These are phyloP conservation scores for Zingel zingel DNA, from an alignment of 2,113 vertebrate species.

Conservation along the genomic window DNA sequence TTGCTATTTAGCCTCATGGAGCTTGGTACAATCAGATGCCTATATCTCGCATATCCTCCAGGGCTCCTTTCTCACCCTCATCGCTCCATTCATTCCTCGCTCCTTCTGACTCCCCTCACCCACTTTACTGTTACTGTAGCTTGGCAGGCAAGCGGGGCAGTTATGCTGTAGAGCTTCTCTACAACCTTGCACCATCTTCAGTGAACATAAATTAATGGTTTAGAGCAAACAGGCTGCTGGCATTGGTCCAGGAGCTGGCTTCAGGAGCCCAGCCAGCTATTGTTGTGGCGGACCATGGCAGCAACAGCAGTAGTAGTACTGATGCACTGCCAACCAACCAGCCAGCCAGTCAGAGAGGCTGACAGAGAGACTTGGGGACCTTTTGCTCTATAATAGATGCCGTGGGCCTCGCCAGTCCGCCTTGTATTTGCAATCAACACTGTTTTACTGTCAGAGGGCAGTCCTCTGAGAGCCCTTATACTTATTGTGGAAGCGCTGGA, in stretches of 20 bases:
- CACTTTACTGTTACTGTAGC: constrained; percentile 80
- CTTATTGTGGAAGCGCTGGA: constrained; percentile 58
- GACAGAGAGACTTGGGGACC: constrained; percentile 81
- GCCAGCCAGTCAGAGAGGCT: constrained; percentile 67
- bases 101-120: constrained; percentile 81
- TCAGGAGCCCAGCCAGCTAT: constrained; percentile 87
- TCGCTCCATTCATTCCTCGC: constrained; percentile 57
- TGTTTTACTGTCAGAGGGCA: constrained; percentile 88
- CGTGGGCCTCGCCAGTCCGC: constrained; percentile 82
- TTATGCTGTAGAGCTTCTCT: constrained; percentile 86
- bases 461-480: constrained; percentile 61
- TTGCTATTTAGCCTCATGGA: constrained; percentile 87
- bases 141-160: constrained; percentile 88
- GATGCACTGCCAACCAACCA: constrained; percentile 85
- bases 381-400: constrained; percentile 86
- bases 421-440: constrained; percentile 90
- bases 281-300: constrained; percentile 87
- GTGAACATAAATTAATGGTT: constrained; percentile 95
- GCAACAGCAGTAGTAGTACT: constrained; percentile 73
- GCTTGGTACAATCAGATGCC: constrained; percentile 83
- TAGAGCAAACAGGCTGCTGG: constrained; percentile 93
- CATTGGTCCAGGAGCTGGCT: constrained; percentile 83
- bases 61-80: constrained; percentile 78
- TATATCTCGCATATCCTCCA: constrained; percentile 83
- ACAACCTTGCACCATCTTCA: constrained; percentile 93